Conservation (phyloP, 2,888 invertebrate species). For the Arge pagana region DNA sequence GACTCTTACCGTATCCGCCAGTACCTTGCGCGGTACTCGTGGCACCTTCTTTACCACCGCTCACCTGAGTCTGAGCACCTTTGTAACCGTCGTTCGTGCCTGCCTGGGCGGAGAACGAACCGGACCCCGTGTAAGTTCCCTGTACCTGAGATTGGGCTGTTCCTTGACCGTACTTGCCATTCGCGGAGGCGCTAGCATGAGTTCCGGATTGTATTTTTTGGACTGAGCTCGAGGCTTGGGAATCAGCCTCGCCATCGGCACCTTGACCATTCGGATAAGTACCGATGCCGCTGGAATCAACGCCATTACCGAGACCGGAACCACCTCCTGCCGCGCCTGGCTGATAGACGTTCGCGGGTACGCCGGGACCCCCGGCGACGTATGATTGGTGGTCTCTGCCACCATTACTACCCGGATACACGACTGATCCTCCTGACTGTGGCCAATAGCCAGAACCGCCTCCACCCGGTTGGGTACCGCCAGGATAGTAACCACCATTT, state of each 20-base stretch:
- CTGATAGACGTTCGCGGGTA: constrained; percentile 2
- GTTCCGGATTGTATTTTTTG: constrained; percentile 66
- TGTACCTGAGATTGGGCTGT: constrained; percentile 82
- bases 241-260: constrained; percentile 69
- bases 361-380: neutral
- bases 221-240: constrained; percentile 74
- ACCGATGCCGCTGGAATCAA: neutral
- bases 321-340: neutral
- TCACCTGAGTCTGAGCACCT: constrained; percentile 72
- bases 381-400: no score
- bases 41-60: constrained; percentile 75
- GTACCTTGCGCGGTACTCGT: constrained; percentile 76
- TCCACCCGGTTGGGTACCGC: neutral
- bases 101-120: constrained; percentile 82
- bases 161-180: constrained; percentile 75
- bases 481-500: constrained; percentile 25
- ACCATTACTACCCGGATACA: no score
- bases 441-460: no score
- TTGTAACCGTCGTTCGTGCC: constrained; percentile 76
- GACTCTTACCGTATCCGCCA: constrained; percentile 75
- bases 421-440: no score
- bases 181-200: constrained; percentile 75
- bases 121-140: constrained; percentile 77
- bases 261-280: constrained; percentile 13
- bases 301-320: constrained; percentile 2